Evolutionary conservation across 2,888 invertebrate species (phyloP), one percentile per base, ranked within the genome.

Genomic region (Drosophila anomalata): DNA sequence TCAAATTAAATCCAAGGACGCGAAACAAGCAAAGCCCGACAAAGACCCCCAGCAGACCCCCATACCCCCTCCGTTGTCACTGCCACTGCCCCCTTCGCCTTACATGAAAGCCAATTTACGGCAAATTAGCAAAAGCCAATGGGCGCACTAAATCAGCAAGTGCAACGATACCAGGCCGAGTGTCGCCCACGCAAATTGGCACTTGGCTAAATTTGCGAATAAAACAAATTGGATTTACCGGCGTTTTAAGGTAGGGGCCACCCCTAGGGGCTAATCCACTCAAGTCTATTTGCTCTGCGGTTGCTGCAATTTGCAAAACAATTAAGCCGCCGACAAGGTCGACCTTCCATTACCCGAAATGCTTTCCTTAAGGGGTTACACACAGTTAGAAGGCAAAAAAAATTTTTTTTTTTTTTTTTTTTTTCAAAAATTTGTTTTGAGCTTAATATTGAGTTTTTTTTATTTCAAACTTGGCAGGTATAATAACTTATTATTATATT

Each of bases 1-100:
- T 68, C 60, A 73, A 87, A 81, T 81, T 81, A 87, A 81, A 81
- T 73, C 85, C 87, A 81, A 81, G 87, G 80, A 81, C 80, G 76
- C 61, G 85, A 73, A 73, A 60, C 81, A 81, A 81, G 71, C 63
- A 85, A 84, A 81, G 71, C 85, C 87, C 85, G 85, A 81, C 87
- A 81, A 81, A 56, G 73, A 78, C 85, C 80, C 85, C 81, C 79
- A 76, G 82, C 85, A 87, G 80, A 22, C 22, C 2, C 4, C 22
- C 22, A 22, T 9, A 3, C 50, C 29, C 12, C 4, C 29, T 20
- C 12, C 14, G 14, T 1, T 14, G 14, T 14, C 14, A 14, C 14
- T 14, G 14, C 46, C 31, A 12, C 4, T 29, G 6, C 9, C 22
- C 29, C 2, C 12, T 24, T 26, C 17, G 9, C 17, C 77, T 81